Percentiles rank a stretch among this genome's conserved stretches.
Evolutionary conservation across 2,797 vertebrate genomes (phyloP).

Genomic region (Glossophaga mutica): DNA sequence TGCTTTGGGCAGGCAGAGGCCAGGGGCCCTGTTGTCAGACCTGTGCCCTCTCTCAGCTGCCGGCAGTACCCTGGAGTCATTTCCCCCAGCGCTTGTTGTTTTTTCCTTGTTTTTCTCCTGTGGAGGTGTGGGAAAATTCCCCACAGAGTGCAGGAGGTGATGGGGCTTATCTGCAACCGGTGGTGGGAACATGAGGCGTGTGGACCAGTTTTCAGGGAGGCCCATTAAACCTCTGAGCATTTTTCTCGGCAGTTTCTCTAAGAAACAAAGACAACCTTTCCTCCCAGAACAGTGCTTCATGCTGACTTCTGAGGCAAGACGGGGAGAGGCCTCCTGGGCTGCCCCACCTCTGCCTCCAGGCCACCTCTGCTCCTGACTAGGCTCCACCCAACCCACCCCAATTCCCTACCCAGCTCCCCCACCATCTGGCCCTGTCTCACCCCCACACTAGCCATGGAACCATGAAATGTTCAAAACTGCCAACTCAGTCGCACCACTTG

Average conservation of each 20-base stretch:
- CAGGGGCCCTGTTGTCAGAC: background rate
- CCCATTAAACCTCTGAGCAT: background rate
- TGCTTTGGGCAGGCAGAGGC: background rate
- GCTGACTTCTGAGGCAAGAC: background rate
- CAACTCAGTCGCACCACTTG: background rate
- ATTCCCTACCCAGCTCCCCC: background rate
- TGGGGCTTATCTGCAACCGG: background rate
- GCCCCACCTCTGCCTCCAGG: no score
- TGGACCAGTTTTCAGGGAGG: background rate
- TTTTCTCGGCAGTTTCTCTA: background rate
- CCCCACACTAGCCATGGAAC: background rate
- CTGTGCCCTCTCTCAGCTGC: background rate
- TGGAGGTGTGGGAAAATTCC: background rate
- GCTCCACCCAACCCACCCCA: background rate
- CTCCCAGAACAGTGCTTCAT: fast-evolving
- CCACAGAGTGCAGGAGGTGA: background rate
- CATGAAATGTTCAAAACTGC: background rate
- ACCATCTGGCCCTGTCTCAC: background rate
- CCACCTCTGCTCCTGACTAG: background rate
- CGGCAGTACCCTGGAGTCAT: background rate
- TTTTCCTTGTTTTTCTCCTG: slow-evolving; percentile 41
- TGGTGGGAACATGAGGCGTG: background rate
- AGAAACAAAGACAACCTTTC: background rate
- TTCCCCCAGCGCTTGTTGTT: background rate
- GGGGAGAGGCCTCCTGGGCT: background rate